Evolutionary conservation across 2,888 invertebrate genomes (phyloP).

Genomic region (Chrysodeixis includens): DNA sequence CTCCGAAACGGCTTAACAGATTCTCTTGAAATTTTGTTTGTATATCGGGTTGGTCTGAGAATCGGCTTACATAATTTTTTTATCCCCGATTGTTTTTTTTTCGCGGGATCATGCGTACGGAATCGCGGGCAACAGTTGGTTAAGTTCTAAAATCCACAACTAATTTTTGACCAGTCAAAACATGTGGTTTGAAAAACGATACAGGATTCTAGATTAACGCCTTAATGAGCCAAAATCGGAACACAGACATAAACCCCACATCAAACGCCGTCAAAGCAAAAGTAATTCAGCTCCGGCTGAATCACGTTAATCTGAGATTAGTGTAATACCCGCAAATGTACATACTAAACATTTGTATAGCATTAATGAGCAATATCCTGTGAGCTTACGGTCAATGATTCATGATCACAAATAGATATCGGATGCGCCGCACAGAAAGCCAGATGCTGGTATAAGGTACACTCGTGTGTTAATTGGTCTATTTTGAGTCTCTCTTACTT

Average conservation of each 20-base stretch:
- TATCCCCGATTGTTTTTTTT: too few species aligned
- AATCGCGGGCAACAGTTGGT: too few species aligned
- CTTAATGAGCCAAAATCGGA: neutral
- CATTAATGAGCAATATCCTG: conserved; percentile 69
- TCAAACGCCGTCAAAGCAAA: conserved; percentile 11
- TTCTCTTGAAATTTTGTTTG: too few species aligned
- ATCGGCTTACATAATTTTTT: too few species aligned
- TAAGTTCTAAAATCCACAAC: too few species aligned
- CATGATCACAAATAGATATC: conserved; percentile 60
- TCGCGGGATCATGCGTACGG: too few species aligned
- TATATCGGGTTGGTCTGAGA: too few species aligned
- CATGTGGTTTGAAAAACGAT: too few species aligned
- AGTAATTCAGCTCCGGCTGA: conserved; percentile 43
- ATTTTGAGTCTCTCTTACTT: conserved; percentile 6
- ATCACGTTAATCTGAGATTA: conserved; percentile 39
- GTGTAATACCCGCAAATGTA: conserved; percentile 29
- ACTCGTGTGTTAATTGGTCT: conserved; percentile 8
- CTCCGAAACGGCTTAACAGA: too few species aligned
- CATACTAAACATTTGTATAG: neutral
- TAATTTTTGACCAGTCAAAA: too few species aligned
- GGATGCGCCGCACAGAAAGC: conserved; percentile 14
- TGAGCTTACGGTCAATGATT: conserved; percentile 59
- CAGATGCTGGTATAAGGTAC: conserved; percentile 23
- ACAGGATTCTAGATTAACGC: too few species aligned
- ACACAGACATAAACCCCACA: neutral